Conservation (phyloP, 2,113 vertebrate genomes). For the Alligator sinensis region DNA sequence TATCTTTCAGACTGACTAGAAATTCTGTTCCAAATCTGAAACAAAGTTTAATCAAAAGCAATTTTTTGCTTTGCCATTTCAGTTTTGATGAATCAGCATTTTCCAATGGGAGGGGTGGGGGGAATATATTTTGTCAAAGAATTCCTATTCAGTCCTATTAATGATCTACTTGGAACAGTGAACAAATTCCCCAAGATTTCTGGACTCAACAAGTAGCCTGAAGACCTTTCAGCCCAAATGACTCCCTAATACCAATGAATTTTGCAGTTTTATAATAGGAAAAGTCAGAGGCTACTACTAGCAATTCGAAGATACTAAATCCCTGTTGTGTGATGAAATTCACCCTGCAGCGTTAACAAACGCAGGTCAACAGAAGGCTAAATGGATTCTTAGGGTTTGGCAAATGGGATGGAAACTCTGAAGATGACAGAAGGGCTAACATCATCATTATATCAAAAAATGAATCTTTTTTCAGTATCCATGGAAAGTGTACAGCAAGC, state of each 20-base stretch:
- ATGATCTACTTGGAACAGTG: neutral
- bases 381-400: slow-evolving; percentile 56
- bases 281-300: slow-evolving; percentile 10
- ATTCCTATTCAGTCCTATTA: neutral
- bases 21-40: neutral
- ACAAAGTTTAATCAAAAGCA: neutral
- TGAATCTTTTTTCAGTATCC: slow-evolving; percentile 50
- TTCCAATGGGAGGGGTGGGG: neutral
- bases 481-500: slow-evolving; percentile 53
- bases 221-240: neutral
- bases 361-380: slow-evolving; percentile 61
- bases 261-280: neutral
- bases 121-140: neutral
- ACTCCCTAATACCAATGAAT: neutral
- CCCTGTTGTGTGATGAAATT: slow-evolving; percentile 47
- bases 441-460: slow-evolving; percentile 54
- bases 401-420: slow-evolving; percentile 63
- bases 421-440: slow-evolving; percentile 46
- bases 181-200: neutral
- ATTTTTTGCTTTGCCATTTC: neutral
- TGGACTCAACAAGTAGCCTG: neutral
- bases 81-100: neutral
- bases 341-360: slow-evolving; percentile 52
- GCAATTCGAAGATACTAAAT: slow-evolving; percentile 23
- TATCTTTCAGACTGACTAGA: neutral